Evolutionary conservation across 53 echinoderm and acorn worm genomes (phyloP), one percentile per base, ranked within the genome.

Genomic region (Holothuria scabra): DNA sequence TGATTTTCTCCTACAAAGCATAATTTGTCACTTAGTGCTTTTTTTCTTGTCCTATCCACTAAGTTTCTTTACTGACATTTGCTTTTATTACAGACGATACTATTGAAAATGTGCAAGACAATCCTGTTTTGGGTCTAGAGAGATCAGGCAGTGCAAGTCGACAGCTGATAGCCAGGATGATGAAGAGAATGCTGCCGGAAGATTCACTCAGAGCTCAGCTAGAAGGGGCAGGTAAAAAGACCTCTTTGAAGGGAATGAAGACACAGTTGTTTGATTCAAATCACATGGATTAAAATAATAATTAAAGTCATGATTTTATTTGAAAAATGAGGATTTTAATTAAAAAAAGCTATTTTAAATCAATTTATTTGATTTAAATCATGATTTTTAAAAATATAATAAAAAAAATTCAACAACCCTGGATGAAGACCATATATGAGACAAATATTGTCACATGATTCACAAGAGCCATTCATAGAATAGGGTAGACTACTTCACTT

Each of bases 181-280:
- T 95, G 95, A 79, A 90, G 83, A 84, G 85, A 34, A 87, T 95
- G 67, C 78, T 95, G 60, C 81, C 90, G 33, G 95, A 95, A 74
- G 95, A 95, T 20, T 90, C 95, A 6, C 56, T 92, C 22, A 87
- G 95, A 48, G 90, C 92, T 62, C 95, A 95, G 84, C 89, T 90
- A 65, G 95, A 92, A 64, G 95, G 89, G 82, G 95, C 95, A 88
- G 92, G 92, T 92, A 57, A 83, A 76, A 21, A 35, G 9, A 71
- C 41, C 31, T 4, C 30, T 23, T 12, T 64, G 0, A 52, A 52
- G 52, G 41, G 41, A n/a, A n/a, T n/a, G n/a, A n/a, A n/a, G n/a
- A n/a, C n/a, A n/a, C n/a, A n/a, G n/a, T n/a, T n/a, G n/a, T n/a
- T n/a, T n/a, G n/a, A n/a, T n/a, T n/a, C n/a, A n/a, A n/a, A n/a